phyloP scores from a whole-genome alignment of 1,140 invertebrate genomes.

The Pogonognathellus flavescens region DNA sequence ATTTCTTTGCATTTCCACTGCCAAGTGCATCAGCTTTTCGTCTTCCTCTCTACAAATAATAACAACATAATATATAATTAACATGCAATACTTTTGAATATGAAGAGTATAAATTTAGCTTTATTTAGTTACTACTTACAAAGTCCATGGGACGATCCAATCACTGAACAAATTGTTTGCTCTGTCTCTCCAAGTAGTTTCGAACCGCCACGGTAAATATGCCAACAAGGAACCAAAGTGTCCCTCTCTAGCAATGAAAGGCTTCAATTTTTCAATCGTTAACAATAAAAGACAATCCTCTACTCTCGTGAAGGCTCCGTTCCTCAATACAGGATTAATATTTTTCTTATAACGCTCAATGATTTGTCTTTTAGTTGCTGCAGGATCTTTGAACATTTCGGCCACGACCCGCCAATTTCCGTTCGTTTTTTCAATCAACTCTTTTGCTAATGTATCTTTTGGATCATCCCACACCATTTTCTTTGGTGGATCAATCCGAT shows the following conservation, averaged over 20 bases:
- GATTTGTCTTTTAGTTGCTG: conserved; percentile 55
- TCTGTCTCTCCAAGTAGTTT: conserved; percentile 66
- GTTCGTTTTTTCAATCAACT: background rate
- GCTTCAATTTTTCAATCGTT: conserved; percentile 64
- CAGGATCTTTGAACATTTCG: conserved; percentile 33
- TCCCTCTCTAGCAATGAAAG: conserved; percentile 55
- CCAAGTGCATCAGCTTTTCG: conserved; percentile 54
- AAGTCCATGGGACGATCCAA: conserved; percentile 66
- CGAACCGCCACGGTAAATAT: conserved; percentile 66
- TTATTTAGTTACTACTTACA: conserved; percentile 55
- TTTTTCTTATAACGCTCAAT: conserved; percentile 62
- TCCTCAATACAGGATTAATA: conserved; percentile 54
- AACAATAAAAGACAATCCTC: conserved; percentile 64
- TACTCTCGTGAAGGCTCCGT: conserved; percentile 62
- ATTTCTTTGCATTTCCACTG: conserved; percentile 53
- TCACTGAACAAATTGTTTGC: conserved; percentile 65
- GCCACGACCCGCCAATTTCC: conserved; percentile 58
- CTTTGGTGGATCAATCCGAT: conserved; percentile 43
- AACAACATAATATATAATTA: conserved; percentile 21
- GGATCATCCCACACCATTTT: conserved; percentile 54
- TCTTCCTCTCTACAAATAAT: conserved; percentile 66
- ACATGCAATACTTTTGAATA: background rate
- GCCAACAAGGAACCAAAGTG: conserved; percentile 64
- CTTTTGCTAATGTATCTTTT: conserved; percentile 18
- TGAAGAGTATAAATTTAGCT: background rate